Evolutionary conservation across 2,888 invertebrate species (phyloP).

Genomic region (Rhopalosiphum nymphaeae): DNA sequence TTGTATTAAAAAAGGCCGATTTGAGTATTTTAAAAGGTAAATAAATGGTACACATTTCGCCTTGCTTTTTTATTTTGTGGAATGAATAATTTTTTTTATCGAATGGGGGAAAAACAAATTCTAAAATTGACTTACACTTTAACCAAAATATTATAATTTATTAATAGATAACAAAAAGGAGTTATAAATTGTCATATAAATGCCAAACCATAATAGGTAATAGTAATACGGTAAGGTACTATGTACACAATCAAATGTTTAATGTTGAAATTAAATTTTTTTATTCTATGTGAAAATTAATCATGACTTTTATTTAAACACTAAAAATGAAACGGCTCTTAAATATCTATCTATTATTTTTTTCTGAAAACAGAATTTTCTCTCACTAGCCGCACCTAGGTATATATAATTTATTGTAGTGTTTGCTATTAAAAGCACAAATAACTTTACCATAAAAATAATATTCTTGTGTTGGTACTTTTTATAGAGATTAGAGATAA

Average conservation of each 20-base stretch:
- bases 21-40: constrained; percentile 50
- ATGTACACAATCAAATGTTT: background rate
- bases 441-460: background rate
- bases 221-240: background rate
- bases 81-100: background rate
- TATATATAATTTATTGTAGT: background rate
- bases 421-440: background rate
- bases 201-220: constrained; percentile 6
- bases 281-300: background rate
- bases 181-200: constrained; percentile 16
- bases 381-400: background rate
- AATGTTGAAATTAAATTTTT: constrained; percentile 11
- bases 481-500: background rate
- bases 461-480: background rate
- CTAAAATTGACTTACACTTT: background rate
- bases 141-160: constrained; percentile 4
- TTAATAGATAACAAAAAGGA: constrained; percentile 40
- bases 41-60: constrained; percentile 56
- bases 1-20: constrained; percentile 42
- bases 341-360: background rate
- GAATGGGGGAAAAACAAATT: background rate
- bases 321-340: background rate
- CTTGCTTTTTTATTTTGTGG: constrained; percentile 23
- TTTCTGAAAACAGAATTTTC: background rate
- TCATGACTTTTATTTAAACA: background rate